Evolutionary conservation across 2,797 vertebrate species (phyloP).

Genomic region (Gastrophryne carolinensis): DNA sequence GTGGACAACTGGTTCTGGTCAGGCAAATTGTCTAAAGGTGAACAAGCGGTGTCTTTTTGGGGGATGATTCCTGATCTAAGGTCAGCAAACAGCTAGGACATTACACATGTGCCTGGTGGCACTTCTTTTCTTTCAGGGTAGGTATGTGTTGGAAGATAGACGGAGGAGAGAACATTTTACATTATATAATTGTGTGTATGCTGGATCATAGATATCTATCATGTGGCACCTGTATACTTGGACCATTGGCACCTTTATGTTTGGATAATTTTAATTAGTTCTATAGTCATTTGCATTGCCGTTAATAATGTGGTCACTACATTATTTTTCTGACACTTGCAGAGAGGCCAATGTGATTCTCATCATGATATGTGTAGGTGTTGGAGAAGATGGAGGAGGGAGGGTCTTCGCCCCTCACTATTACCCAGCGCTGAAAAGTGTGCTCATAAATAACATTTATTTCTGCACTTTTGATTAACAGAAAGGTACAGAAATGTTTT

Average conservation of each 20-base stretch:
- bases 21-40: too few relatives aligned
- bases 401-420: constrained; percentile 34
- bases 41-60: too few relatives aligned
- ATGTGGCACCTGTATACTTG: background rate
- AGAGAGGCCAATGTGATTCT: constrained; percentile 16
- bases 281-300: background rate
- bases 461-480: constrained; percentile 54
- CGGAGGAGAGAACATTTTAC: too few relatives aligned
- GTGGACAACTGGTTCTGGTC: too few relatives aligned
- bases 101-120: too few relatives aligned
- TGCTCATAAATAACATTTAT: constrained; percentile 56
- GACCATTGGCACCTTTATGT: background rate
- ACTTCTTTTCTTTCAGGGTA: too few relatives aligned
- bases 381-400: background rate
- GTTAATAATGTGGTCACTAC: constrained; percentile 25
- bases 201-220: background rate
- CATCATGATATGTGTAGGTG: constrained; percentile 2
- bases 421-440: constrained; percentile 55
- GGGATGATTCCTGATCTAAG: too few relatives aligned
- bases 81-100: too few relatives aligned
- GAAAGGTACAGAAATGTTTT: constrained; percentile 50
- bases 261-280: constrained; percentile 11
- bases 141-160: too few relatives aligned
- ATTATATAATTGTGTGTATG: background rate
- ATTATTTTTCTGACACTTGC: constrained; percentile 35